Evolutionary conservation across 1,140 invertebrate genomes (phyloP).

Genomic region (Orchesella cincta): DNA sequence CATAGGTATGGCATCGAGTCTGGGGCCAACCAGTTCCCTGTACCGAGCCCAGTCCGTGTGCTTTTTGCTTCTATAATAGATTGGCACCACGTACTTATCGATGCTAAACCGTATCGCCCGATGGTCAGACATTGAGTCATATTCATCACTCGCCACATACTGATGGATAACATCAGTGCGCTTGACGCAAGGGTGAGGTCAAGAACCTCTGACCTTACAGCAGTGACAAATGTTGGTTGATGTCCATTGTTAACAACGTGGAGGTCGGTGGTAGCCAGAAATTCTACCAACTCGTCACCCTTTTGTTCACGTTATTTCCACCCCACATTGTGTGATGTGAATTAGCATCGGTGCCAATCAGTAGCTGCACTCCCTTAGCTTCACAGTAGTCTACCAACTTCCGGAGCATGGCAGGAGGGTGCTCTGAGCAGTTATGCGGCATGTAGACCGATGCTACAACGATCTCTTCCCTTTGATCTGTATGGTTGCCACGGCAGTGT

Average conservation of each 20-base stretch:
- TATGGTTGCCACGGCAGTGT: background rate
- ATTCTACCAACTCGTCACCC: conserved; percentile 33
- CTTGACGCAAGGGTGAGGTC: conserved; percentile 32
- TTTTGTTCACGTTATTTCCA: conserved; percentile 30
- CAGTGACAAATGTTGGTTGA: conserved; percentile 34
- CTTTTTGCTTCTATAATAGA: conserved; percentile 27
- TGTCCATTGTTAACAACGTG: conserved; percentile 18
- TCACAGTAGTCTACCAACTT: conserved; percentile 28
- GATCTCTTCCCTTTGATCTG: background rate
- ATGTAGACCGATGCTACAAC: conserved; percentile 38
- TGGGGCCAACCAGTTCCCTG: background rate
- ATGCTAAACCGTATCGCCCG: conserved; percentile 6
- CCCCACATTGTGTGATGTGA: conserved; percentile 41
- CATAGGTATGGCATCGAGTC: background rate
- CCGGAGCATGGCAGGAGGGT: background rate
- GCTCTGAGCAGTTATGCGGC: conserved; percentile 15
- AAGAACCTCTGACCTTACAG: conserved; percentile 24
- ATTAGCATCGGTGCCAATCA: conserved; percentile 39
- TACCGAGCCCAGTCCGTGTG: conserved; percentile 31
- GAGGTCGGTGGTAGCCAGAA: background rate
- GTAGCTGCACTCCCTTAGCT: conserved; percentile 6
- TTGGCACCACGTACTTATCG: background rate
- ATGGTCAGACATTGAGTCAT: conserved; percentile 41
- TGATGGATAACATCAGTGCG: background rate
- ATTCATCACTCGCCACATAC: conserved; percentile 30